Evolutionary conservation across 2,888 invertebrate genomes (phyloP).

Genomic region (Protodeltote pygarga): DNA sequence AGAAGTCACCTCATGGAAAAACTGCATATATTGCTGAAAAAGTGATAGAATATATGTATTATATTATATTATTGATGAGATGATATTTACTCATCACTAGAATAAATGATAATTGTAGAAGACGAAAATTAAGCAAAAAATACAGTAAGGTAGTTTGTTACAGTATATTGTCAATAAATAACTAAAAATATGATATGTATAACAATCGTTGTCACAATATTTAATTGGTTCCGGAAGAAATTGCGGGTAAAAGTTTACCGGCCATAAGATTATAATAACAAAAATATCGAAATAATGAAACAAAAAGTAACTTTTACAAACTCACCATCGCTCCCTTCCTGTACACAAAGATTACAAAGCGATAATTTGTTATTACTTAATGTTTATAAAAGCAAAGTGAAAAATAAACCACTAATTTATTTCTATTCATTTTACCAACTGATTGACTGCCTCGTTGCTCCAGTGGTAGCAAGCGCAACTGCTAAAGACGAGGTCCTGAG

Average conservation of each 20-base stretch:
- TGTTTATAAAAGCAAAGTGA: neutral
- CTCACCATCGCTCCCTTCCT: slow-evolving; percentile 35
- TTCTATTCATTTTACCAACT: neutral
- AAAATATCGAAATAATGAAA: slow-evolving; percentile 36
- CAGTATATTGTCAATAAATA: too few relatives aligned
- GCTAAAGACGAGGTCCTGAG: too few relatives aligned
- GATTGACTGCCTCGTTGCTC: too few relatives aligned
- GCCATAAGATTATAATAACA: slow-evolving; percentile 34
- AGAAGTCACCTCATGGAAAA: too few relatives aligned
- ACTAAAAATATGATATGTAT: neutral
- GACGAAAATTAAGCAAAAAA: too few relatives aligned
- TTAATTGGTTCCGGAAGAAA: slow-evolving; percentile 6
- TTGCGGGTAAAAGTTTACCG: slow-evolving; percentile 24
- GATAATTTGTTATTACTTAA: slow-evolving; percentile 10
- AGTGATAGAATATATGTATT: too few relatives aligned
- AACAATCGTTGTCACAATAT: slow-evolving; percentile 8
- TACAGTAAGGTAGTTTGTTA: too few relatives aligned
- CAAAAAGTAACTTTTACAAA: slow-evolving; percentile 25
- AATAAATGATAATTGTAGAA: too few relatives aligned
- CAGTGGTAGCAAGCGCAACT: too few relatives aligned
- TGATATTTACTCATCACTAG: too few relatives aligned
- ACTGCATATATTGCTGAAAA: too few relatives aligned
- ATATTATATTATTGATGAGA: too few relatives aligned
- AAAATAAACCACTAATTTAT: slow-evolving; percentile 16
- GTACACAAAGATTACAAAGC: slow-evolving; percentile 20